phyloP scores from a whole-genome alignment of 2,888 invertebrate species.

The Drosophila recens region DNA sequence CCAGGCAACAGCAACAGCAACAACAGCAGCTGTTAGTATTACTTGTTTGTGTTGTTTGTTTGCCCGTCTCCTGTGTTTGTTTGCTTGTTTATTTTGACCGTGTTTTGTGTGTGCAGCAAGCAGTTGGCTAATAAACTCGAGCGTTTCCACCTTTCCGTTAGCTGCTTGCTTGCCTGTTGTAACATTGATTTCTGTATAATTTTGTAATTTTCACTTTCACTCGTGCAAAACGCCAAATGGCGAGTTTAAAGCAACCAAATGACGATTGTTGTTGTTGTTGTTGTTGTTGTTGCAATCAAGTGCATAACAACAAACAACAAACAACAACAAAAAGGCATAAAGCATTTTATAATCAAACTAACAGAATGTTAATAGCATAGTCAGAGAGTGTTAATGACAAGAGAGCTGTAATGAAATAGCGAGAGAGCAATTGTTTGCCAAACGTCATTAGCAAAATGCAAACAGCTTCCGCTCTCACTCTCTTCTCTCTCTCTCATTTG shows the following conservation, averaged over 20 bases:
- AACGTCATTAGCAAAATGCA: constrained; percentile 57
- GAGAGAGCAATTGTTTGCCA: constrained; percentile 61
- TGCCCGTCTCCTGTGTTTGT: constrained; percentile 37
- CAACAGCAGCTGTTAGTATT: constrained; percentile 12
- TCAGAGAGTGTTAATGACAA: constrained; percentile 42
- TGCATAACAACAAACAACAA: constrained; percentile 30
- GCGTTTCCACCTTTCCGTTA: constrained; percentile 51
- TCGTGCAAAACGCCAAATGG: constrained; percentile 60
- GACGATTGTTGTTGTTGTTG: constrained; percentile 43
- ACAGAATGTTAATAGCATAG: constrained; percentile 75
- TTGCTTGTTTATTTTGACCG: constrained; percentile 18
- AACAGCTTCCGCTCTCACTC: constrained; percentile 37
- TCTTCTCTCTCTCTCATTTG: constrained; percentile 5
- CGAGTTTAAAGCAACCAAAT: constrained; percentile 63
- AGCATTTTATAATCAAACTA: constrained; percentile 79
- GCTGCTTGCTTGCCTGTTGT: constrained; percentile 38
- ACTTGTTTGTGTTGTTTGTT: constrained; percentile 33
- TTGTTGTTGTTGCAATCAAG: constrained; percentile 33
- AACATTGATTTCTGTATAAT: constrained; percentile 76
- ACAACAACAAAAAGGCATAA: constrained; percentile 51
- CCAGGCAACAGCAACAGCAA: constrained; percentile 27
- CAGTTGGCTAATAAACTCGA: constrained; percentile 54
- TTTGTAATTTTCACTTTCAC: constrained; percentile 83
- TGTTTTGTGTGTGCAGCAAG: too few relatives aligned
- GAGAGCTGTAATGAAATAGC: constrained; percentile 15